A percentile compares a stretch with the other conserved stretches of the same genome.
Conservation (phyloP, 2,113 vertebrate species). For the Chunga burmeisteri region DNA sequence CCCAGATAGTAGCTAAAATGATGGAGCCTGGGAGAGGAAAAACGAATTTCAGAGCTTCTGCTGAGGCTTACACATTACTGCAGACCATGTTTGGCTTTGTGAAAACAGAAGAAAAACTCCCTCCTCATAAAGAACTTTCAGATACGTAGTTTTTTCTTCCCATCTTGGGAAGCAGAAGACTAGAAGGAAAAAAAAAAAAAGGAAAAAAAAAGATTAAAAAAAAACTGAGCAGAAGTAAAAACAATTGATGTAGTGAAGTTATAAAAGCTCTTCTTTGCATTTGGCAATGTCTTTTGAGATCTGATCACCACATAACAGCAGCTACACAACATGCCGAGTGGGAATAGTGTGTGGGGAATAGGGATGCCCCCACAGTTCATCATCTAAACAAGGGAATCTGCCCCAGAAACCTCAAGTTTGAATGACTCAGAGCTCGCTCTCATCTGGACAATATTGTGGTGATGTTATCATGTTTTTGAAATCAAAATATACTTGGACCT, state of each 20-base stretch:
- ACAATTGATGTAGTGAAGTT: neutral
- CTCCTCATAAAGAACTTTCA: neutral
- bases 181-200: neutral
- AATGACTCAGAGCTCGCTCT: neutral
- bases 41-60: neutral
- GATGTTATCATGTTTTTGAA: neutral
- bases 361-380: neutral
- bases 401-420: neutral
- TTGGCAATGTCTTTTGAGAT: neutral
- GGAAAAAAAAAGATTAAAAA: accelerated
- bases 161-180: neutral
- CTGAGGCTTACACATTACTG: neutral
- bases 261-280: neutral
- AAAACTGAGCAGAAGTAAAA: neutral
- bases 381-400: neutral
- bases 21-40: neutral
- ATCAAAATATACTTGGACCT: neutral
- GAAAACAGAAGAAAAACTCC: neutral
- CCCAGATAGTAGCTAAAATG: neutral
- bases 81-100: neutral
- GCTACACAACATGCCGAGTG: neutral
- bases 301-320: neutral
- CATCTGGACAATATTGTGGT: accelerated
- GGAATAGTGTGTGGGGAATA: neutral
- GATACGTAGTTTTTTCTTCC: neutral